Base-by-base conservation (phyloP, 1,140 invertebrate genomes). In the Drosophila watanabei region DNA sequence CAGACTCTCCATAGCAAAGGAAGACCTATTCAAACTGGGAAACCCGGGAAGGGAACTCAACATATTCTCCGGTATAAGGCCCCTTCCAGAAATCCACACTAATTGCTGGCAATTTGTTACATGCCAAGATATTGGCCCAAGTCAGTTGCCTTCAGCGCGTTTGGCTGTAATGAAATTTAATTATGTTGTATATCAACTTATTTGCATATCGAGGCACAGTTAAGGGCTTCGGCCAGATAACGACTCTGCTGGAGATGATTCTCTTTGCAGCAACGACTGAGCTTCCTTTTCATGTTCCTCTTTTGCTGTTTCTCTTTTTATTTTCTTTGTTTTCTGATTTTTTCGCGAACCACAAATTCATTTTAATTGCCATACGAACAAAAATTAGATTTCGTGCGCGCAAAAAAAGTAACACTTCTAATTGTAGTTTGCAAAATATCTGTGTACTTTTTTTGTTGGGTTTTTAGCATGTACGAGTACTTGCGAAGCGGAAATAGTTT, bases 181-280 rank as follows among this genome's bases (percentile, higher is more conserved):
- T 86, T 86, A 86, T 86, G 83, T 88, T 87, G 84, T 88, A 80
- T 87, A 88, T 87, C 76, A 88, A 80, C 76, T 72, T 77, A 88
- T 86, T 86, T 86, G 75, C 83, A 86, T 86, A 87, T 86, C 83
- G 81, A 75, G 63, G 63, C 75, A 65, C 80, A 86, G 63, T 73
- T 71, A 85, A 86, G 65, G 66, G 80, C 63, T 79, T 64, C 46
- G 28, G 11, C 58, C 63, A 63, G 39, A 66, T 66, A 66, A 35
- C 35, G 33, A 46, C 48, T 54, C 49, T 16, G 49, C 56, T 52
- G 45, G 70, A 60, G 68, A 73, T 37, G 32, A 73, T 51, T 60
- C 66, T 43, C 18, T 51, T 18, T 28, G 18, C 43, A 39, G 24
- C 28, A 64, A 66, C 72, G 49, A 64, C 37, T 59, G 45, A 46